Conservation (phyloP, 2,888 invertebrate genomes). For the Eristalis intricaria region DNA sequence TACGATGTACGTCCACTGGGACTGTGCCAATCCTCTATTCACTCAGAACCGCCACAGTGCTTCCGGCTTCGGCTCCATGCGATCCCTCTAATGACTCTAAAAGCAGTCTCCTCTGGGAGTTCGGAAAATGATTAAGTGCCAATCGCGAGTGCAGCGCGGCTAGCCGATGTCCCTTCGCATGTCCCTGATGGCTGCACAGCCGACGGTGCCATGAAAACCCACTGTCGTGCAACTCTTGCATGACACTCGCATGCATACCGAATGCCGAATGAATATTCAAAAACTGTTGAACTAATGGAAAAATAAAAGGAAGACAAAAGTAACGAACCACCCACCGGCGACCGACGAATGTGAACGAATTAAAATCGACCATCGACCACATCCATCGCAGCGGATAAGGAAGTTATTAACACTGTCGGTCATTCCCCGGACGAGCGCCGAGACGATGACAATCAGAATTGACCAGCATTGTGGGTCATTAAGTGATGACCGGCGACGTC, state of each 20-base stretch:
- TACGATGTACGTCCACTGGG: too few species aligned
- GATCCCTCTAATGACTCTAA: neutral
- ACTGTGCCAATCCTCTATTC: too few species aligned
- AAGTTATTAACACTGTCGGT: slow-evolving; percentile 64
- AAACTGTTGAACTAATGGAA: slow-evolving; percentile 25
- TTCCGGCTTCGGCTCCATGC: too few species aligned
- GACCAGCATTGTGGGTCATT: slow-evolving; percentile 62
- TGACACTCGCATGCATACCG: slow-evolving; percentile 31
- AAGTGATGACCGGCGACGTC: slow-evolving; percentile 52
- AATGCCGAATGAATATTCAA: slow-evolving; percentile 52
- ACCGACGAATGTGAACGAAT: slow-evolving; percentile 55
- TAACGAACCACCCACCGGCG: slow-evolving; percentile 37
- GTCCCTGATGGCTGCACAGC: neutral
- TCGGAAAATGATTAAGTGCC: neutral
- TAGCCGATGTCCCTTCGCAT: neutral
- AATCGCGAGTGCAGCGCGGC: neutral
- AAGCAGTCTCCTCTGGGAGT: neutral
- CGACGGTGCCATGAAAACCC: slow-evolving; percentile 1
- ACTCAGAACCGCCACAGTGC: too few species aligned
- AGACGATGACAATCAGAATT: neutral
- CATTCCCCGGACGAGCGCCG: neutral
- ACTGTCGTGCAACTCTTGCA: neutral
- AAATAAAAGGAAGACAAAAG: slow-evolving; percentile 47
- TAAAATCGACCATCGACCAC: slow-evolving; percentile 56
- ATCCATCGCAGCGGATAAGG: slow-evolving; percentile 51